Conservation (phyloP, 2,113 vertebrate species). For the Eolophus roseicapilla region DNA sequence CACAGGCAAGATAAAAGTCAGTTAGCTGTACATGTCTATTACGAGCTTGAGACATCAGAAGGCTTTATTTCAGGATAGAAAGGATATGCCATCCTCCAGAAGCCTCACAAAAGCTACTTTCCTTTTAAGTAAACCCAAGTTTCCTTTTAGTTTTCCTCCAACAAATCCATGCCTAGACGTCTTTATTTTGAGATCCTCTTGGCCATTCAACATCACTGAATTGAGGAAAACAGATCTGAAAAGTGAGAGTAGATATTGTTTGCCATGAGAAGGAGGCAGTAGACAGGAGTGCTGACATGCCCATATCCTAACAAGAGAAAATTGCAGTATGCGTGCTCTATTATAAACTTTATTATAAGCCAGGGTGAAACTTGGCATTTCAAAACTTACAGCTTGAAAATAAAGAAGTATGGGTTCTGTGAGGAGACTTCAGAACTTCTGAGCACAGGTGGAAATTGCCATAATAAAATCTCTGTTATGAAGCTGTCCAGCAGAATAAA, state of each 20-base stretch:
- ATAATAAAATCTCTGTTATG: not conserved
- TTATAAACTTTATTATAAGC: constrained; percentile 55
- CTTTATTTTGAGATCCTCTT: constrained; percentile 70
- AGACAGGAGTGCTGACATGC: constrained; percentile 45
- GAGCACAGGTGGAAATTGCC: constrained; percentile 12
- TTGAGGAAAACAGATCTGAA: constrained; percentile 56
- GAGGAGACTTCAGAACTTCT: constrained; percentile 3
- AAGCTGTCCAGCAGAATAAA: not conserved
- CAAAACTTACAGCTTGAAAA: not conserved
- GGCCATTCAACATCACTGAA: constrained; percentile 40
- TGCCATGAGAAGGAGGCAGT: constrained; percentile 38
- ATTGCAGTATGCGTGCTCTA: not conserved
- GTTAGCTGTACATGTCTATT: constrained; percentile 72
- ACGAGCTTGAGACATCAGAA: constrained; percentile 63
- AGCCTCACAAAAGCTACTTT: constrained; percentile 55
- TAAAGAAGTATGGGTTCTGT: not conserved
- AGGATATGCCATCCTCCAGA: not conserved
- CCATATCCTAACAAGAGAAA: constrained; percentile 44
- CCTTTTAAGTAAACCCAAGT: constrained; percentile 46
- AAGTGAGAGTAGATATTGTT: constrained; percentile 60
- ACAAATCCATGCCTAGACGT: constrained; percentile 48
- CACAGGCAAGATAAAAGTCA: constrained; percentile 75
- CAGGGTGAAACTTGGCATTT: not conserved
- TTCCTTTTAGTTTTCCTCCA: constrained; percentile 53
- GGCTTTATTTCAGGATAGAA: constrained; percentile 49